A percentile compares a stretch with the other conserved stretches of the same genome.
Evolutionary conservation across 1,140 invertebrate species (phyloP).

Genomic region (Anthonomus grandis): DNA sequence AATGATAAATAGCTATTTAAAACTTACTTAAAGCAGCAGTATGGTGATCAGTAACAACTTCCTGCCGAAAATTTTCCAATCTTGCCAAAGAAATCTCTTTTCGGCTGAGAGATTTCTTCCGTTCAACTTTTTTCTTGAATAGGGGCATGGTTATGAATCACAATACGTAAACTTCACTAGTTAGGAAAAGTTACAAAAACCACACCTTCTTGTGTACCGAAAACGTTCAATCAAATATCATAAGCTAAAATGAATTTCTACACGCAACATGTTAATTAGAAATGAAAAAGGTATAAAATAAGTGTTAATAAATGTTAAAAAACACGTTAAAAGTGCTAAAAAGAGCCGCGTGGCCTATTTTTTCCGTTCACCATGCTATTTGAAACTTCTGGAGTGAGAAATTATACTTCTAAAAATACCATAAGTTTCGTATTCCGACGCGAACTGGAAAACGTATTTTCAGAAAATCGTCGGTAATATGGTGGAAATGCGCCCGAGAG

Average conservation of each 20-base stretch:
- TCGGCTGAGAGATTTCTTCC: slow-evolving; percentile 35
- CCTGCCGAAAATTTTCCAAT: slow-evolving; percentile 45
- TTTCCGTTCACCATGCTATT: slow-evolving; percentile 6
- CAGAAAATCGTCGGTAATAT: slow-evolving; percentile 5
- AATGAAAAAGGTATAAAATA: not conserved
- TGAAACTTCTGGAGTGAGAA: not conserved
- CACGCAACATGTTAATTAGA: not conserved
- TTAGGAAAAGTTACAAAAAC: slow-evolving; percentile 1
- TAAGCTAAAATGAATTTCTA: not conserved
- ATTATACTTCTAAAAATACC: slow-evolving; percentile 23
- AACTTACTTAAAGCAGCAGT: slow-evolving; percentile 40
- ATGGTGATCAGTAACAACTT: slow-evolving; percentile 45
- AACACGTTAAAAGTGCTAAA: slow-evolving; percentile 5
- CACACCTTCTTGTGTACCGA: slow-evolving; percentile 3
- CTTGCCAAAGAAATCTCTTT: slow-evolving; percentile 39
- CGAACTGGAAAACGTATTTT: slow-evolving; percentile 28
- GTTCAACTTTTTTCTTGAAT: slow-evolving; percentile 38
- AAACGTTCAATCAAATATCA: not conserved
- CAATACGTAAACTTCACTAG: not conserved
- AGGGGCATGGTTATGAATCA: slow-evolving; percentile 37
- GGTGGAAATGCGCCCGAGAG: slow-evolving; percentile 7
- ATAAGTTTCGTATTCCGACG: slow-evolving; percentile 18
- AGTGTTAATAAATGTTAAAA: slow-evolving; percentile 8
- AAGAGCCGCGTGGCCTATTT: slow-evolving; percentile 13
- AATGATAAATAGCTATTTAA: not conserved